phyloP scores from a whole-genome alignment of 2,113 vertebrate species.

The Promerops cafer region DNA sequence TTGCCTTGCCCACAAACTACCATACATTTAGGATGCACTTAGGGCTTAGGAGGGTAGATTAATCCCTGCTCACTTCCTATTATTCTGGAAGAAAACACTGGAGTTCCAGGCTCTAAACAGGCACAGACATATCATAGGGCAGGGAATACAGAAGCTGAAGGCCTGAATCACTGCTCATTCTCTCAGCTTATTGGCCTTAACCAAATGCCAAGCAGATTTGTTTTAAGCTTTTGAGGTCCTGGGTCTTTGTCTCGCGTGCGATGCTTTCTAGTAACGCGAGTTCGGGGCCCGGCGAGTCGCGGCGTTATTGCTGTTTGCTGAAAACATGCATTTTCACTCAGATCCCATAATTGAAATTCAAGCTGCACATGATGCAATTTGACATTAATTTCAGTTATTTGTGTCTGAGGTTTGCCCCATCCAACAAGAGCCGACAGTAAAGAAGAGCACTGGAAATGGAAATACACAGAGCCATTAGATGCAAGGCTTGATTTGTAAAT shows the following conservation, averaged over 20 bases:
- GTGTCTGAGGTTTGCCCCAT: slow-evolving; percentile 34
- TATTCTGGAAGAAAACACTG: background rate
- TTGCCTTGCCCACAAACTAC: background rate
- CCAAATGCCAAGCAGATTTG: slow-evolving; percentile 27
- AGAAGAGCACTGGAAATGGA: slow-evolving; percentile 47
- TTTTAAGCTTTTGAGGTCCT: background rate
- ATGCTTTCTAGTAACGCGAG: slow-evolving; percentile 20
- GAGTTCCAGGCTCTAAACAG: background rate
- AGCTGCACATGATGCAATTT: slow-evolving; percentile 56
- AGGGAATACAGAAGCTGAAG: background rate
- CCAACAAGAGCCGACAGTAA: slow-evolving; percentile 35
- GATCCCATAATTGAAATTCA: slow-evolving; percentile 61
- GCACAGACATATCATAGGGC: background rate
- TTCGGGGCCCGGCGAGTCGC: background rate
- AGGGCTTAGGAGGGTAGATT: background rate
- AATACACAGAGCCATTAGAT: slow-evolving; percentile 40
- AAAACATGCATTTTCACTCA: slow-evolving; percentile 26
- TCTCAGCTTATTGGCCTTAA: background rate
- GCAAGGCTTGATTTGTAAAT: slow-evolving; percentile 61
- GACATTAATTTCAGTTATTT: slow-evolving; percentile 62
- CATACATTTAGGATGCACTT: background rate
- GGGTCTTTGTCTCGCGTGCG: background rate
- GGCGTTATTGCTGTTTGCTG: background rate
- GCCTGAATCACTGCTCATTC: background rate
- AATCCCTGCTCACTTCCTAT: background rate